Percentiles rank a stretch among this genome's conserved stretches.
Evolutionary conservation across 1,140 invertebrate species (phyloP).

Genomic region (Sesamia nonagrioides): DNA sequence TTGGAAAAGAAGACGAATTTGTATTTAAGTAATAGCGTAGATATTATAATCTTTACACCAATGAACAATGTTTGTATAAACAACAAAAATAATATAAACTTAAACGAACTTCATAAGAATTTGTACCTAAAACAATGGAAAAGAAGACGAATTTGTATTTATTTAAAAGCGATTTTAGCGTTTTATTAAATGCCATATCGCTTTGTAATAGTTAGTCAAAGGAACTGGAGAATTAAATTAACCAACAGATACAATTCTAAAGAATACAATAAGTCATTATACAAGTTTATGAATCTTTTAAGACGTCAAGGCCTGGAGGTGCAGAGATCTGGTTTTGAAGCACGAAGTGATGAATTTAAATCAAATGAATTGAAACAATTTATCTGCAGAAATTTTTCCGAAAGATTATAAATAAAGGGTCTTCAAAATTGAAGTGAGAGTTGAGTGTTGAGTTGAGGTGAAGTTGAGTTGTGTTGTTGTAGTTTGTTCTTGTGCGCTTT

Average conservation of each 20-base stretch:
- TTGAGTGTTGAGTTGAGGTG: no score
- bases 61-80: background rate
- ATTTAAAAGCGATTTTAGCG: background rate
- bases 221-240: slow-evolving; percentile 4
- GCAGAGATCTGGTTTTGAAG: background rate
- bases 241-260: slow-evolving; percentile 4
- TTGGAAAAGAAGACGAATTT: no score
- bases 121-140: background rate
- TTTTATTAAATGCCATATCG: slow-evolving; percentile 29
- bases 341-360: no score
- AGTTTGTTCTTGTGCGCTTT: no score
- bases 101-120: slow-evolving; percentile 13
- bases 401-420: no score
- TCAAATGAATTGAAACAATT: no score
- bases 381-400: no score
- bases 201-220: slow-evolving; percentile 16
- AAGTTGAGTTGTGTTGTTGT: no score
- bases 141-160: background rate
- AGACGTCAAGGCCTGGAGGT: background rate
- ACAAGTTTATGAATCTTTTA: background rate
- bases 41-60: background rate
- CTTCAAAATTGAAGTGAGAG: no score
- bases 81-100: no score
- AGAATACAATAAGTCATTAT: background rate
- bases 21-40: no score